These are phyloP conservation scores for Zenarchopterus dispar DNA, from an alignment of 2,797 vertebrate genomes.

Conservation along the genomic window DNA sequence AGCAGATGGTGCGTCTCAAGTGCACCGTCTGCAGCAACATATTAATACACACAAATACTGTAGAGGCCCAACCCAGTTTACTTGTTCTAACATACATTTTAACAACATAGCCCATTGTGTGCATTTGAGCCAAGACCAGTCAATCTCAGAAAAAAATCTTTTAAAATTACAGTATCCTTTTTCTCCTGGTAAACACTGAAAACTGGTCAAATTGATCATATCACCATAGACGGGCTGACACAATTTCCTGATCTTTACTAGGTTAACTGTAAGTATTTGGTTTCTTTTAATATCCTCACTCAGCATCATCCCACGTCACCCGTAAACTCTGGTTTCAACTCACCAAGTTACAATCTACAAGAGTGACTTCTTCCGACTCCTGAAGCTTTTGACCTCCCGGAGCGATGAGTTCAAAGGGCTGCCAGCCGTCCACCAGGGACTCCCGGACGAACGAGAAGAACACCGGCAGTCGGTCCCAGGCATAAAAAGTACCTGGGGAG, in stretches of 20 bases:
- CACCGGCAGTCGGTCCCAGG: slow-evolving; percentile 85
- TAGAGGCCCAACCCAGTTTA: too few relatives aligned
- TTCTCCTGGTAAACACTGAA: too few relatives aligned
- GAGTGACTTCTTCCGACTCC: slow-evolving; percentile 82
- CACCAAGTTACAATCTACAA: slow-evolving; percentile 91
- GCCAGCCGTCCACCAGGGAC: slow-evolving; percentile 89
- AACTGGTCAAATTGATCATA: too few relatives aligned
- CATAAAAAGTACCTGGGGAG: slow-evolving; percentile 90
- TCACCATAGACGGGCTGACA: not conserved
- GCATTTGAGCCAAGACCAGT: too few relatives aligned
- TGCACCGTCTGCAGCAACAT: too few relatives aligned
- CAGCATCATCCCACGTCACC: not conserved
- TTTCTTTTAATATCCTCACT: not conserved
- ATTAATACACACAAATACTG: too few relatives aligned
- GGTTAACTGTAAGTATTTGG: not conserved
- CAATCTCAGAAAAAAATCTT: too few relatives aligned
- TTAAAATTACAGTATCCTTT: too few relatives aligned
- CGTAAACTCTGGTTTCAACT: slow-evolving; percentile 50
- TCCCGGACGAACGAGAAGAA: slow-evolving; percentile 89
- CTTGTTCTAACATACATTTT: too few relatives aligned
- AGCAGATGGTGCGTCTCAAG: too few relatives aligned
- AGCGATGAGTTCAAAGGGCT: slow-evolving; percentile 93
- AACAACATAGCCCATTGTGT: too few relatives aligned
- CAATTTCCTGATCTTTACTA: not conserved
- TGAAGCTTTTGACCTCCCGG: slow-evolving; percentile 88